Percentiles rank a stretch among this genome's conserved stretches.
These are phyloP conservation scores for Ginglymostoma cirratum DNA, from an alignment of 2,113 vertebrate genomes.

Conservation along the genomic window DNA sequence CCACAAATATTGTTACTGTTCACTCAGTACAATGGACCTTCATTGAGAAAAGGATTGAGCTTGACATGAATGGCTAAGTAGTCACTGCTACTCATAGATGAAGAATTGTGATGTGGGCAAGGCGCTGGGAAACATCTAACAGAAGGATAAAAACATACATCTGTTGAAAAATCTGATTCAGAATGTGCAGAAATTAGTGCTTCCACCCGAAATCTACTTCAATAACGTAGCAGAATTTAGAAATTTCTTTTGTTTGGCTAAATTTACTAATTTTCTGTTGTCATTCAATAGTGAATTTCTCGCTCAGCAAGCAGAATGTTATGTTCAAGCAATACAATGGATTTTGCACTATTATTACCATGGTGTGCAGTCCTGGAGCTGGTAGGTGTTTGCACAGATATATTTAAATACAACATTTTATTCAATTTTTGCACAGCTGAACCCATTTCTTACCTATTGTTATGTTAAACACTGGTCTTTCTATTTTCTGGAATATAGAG, in stretches of 20 bases:
- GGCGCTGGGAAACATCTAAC: neutral
- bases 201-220: neutral
- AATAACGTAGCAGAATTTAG: neutral
- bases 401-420: neutral
- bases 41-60: neutral
- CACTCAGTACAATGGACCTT: neutral
- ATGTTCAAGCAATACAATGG: conserved; percentile 96
- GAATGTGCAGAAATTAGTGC: neutral
- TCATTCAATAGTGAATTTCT: conserved; percentile 76
- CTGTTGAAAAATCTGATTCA: neutral
- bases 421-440: too few relatives aligned
- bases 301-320: conserved; percentile 81
- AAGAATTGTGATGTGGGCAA: neutral
- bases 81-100: neutral
- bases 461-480: neutral
- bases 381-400: conserved; percentile 58
- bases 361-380: conserved; percentile 97
- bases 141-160: neutral
- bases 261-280: conserved; percentile 35
- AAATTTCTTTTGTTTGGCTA: neutral
- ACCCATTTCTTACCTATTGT: neutral
- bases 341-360: conserved; percentile 98
- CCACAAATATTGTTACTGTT: neutral
- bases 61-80: neutral
- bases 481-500: neutral